Percentiles rank a stretch among this genome's conserved stretches.
phyloP scores from a whole-genome alignment of 2,797 vertebrate species.

The Cryptoblepharus egeriae region DNA sequence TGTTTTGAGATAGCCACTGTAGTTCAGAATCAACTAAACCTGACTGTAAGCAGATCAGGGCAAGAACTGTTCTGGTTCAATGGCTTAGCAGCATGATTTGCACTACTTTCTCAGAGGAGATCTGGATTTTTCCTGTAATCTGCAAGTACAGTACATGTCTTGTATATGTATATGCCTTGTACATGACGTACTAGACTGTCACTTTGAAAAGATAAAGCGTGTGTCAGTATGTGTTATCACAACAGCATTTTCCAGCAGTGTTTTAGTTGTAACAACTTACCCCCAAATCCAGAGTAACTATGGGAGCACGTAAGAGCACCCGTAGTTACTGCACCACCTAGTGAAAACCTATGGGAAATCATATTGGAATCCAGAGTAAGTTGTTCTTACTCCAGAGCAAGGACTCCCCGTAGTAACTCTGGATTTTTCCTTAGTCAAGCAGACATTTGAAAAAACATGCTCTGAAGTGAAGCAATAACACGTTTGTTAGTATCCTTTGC shows the following conservation, averaged over 20 bases:
- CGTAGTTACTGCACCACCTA: no score
- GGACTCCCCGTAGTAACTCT: no score
- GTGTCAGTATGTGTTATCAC: slow-evolving; percentile 54
- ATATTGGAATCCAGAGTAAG: no score
- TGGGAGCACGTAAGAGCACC: no score
- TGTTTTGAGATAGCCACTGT: not conserved
- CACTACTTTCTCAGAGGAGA: not conserved
- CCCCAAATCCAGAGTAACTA: no score
- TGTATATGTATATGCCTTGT: no score
- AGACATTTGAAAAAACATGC: slow-evolving; percentile 59
- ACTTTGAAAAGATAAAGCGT: slow-evolving; percentile 35
- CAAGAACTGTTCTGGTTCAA: not conserved
- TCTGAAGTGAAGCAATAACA: slow-evolving; percentile 61
- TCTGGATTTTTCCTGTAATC: not conserved
- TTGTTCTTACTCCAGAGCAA: no score
- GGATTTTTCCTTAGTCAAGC: slow-evolving; percentile 48
- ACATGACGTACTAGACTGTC: slow-evolving; percentile 41
- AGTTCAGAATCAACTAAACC: not conserved
- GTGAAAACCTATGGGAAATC: no score
- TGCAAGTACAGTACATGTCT: not conserved
- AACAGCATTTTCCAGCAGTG: slow-evolving; percentile 53
- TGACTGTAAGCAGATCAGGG: not conserved
- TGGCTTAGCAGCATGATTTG: not conserved
- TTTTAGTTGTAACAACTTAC: slow-evolving; percentile 42
- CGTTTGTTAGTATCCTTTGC: slow-evolving; percentile 54